A percentile compares a stretch with the other conserved stretches of the same genome.
phyloP scores from a whole-genome alignment of 30 jellyfish, hydroid and myxozoan species.

The Chironex yamaguchii region DNA sequence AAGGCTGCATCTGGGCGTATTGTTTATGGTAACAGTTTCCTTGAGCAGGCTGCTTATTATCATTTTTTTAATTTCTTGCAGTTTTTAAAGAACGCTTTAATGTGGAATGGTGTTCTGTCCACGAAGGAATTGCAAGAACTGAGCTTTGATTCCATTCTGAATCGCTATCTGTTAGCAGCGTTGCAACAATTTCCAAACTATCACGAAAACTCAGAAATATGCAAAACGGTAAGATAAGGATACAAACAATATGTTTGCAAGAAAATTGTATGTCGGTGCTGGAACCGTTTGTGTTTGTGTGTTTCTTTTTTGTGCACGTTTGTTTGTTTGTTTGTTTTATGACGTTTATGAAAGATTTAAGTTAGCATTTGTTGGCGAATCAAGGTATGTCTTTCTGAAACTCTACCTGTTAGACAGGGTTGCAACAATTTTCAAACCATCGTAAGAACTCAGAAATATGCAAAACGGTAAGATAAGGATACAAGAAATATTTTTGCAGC shows the following conservation, averaged over 20 bases:
- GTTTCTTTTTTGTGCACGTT: neutral
- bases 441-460: constrained; percentile 80
- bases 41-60: too few species aligned
- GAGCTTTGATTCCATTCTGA: constrained; percentile 85
- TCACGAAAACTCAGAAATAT: constrained; percentile 73
- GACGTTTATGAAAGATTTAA: too few species aligned
- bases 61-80: too few species aligned
- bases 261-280: neutral
- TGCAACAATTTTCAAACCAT: constrained; percentile 80
- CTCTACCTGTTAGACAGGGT: constrained; percentile 87
- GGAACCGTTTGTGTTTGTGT: neutral
- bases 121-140: constrained; percentile 83
- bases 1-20: too few species aligned
- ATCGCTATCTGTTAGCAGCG: constrained; percentile 91
- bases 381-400: constrained; percentile 82
- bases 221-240: constrained; percentile 80
- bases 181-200: constrained; percentile 82
- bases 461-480: constrained; percentile 77
- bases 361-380: too few species aligned
- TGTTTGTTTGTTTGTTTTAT: too few species aligned
- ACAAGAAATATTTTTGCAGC: neutral
- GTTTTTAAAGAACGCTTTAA: constrained; percentile 85
- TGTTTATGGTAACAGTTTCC: too few species aligned
- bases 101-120: constrained; percentile 87
- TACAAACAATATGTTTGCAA: neutral